Evolutionary conservation across 2,797 vertebrate genomes (phyloP).

Genomic region (Crax fasciolata): DNA sequence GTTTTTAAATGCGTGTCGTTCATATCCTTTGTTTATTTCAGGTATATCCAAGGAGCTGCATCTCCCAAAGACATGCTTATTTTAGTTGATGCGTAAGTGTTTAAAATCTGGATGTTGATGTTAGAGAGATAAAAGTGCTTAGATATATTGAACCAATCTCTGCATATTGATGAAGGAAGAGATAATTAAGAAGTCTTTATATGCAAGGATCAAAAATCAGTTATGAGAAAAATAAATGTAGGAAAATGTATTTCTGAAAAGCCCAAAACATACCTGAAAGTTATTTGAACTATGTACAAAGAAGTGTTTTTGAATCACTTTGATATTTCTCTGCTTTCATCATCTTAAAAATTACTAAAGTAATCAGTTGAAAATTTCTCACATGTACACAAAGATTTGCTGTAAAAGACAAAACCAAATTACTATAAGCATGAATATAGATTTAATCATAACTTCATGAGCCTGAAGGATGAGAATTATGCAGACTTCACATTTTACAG

Average conservation of each 20-base stretch:
- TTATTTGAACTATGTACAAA: neutral
- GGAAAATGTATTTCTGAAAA: neutral
- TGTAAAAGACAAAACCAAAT: neutral
- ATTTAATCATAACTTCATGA: neutral
- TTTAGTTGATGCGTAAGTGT: constrained; percentile 97
- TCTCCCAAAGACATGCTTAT: constrained; percentile 99
- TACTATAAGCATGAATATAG: neutral
- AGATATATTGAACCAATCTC: neutral
- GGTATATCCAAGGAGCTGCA: constrained; percentile 99
- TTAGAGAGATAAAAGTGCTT: neutral
- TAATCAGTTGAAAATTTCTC: neutral
- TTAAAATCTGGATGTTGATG: neutral
- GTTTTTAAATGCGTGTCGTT: neutral
- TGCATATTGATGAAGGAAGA: neutral
- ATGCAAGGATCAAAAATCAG: neutral
- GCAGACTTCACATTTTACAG: neutral
- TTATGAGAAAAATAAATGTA: neutral
- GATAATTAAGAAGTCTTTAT: neutral
- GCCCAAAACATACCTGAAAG: neutral
- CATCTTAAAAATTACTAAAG: neutral
- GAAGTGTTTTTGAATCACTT: neutral
- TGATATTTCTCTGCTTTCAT: neutral
- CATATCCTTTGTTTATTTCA: constrained; percentile 76
- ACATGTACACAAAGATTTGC: neutral
- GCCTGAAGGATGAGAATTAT: neutral